A percentile compares a stretch with the other conserved stretches of the same genome.
phyloP scores from a whole-genome alignment of 2,888 invertebrate genomes.

The Calliphora vomitoria region DNA sequence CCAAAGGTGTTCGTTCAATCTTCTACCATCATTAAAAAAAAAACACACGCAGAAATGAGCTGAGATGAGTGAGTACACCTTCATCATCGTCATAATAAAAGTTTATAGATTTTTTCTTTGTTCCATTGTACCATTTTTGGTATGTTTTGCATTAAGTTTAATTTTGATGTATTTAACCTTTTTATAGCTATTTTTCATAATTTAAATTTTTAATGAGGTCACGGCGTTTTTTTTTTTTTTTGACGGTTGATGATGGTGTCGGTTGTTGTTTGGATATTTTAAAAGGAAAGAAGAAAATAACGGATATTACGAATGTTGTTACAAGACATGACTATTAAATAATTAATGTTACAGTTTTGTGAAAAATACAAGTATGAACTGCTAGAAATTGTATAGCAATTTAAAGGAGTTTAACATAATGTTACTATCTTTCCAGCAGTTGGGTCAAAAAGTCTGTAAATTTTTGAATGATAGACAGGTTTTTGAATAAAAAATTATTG shows the following conservation, averaged over 20 bases:
- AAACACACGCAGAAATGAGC: not conserved
- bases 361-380: too few relatives aligned
- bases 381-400: too few relatives aligned
- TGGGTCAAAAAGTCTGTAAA: too few relatives aligned
- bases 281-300: not conserved
- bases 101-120: constrained; percentile 12
- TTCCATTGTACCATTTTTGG: not conserved
- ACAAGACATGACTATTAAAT: too few relatives aligned
- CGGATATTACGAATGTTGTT: too few relatives aligned
- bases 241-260: not conserved
- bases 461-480: too few relatives aligned
- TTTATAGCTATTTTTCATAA: constrained; percentile 31
- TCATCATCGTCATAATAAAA: constrained; percentile 28
- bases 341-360: too few relatives aligned
- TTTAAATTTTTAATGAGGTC: constrained; percentile 56
- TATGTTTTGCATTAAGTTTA: not conserved
- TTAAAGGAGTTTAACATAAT: too few relatives aligned
- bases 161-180: constrained; percentile 34
- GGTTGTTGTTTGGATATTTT: not conserved
- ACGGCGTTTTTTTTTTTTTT: not conserved
- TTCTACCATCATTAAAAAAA: not conserved
- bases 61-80: not conserved
- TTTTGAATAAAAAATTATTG: too few relatives aligned
- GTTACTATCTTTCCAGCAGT: too few relatives aligned
- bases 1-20: constrained; percentile 7